Conservation (phyloP, 1,140 invertebrate species). For the Drosophila pseudoobscura region DNA sequence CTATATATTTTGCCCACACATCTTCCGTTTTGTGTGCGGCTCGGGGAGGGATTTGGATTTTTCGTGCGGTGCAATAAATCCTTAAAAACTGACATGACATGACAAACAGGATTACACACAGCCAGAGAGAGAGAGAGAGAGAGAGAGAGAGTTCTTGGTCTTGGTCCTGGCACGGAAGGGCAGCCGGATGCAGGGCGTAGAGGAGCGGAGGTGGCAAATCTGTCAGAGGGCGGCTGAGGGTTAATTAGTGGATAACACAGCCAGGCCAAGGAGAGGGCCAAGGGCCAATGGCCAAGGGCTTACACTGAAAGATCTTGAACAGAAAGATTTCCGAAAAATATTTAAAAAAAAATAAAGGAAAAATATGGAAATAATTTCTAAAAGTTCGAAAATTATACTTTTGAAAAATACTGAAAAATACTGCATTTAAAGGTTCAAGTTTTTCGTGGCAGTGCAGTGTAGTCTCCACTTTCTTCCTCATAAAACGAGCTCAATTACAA, state of each 20-base stretch:
- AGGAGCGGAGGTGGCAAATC: conserved; percentile 24
- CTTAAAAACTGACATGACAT: conserved; percentile 82
- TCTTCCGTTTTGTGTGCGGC: conserved; percentile 24
- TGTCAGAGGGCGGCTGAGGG: conserved; percentile 68
- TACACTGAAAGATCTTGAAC: conserved; percentile 8
- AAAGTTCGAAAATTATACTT: no score
- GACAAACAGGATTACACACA: conserved; percentile 82
- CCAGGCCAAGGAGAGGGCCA: conserved; percentile 42
- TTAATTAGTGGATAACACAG: conserved; percentile 78
- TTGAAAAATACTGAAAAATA: no score
- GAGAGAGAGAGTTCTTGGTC: not conserved
- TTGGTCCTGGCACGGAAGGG: conserved; percentile 6
- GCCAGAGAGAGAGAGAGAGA: not conserved
- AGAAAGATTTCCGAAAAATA: no score
- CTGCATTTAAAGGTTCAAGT: no score
- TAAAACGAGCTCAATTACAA: conserved; percentile 64
- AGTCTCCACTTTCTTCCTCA: not conserved
- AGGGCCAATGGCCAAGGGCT: conserved; percentile 7
- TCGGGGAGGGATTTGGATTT: conserved; percentile 56
- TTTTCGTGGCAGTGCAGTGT: conserved; percentile 11
- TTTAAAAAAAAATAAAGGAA: no score
- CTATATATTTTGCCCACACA: conserved; percentile 60
- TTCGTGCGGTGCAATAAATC: conserved; percentile 74
- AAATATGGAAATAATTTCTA: no score
- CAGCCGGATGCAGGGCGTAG: not conserved